phyloP scores from a whole-genome alignment of 2,888 invertebrate genomes.

The Epiblema foenella region DNA sequence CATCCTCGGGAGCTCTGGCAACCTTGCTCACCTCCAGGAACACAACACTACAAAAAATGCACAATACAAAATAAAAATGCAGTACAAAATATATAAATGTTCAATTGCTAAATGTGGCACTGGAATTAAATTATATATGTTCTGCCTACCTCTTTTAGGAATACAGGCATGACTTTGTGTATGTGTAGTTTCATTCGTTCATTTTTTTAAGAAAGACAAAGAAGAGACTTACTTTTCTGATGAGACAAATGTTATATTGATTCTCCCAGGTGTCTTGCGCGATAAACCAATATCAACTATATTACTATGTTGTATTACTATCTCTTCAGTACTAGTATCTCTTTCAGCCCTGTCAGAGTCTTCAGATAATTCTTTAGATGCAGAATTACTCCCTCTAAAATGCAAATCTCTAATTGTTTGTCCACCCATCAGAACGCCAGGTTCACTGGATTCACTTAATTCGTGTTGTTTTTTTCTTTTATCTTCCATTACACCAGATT shows the following conservation, averaged over 20 bases:
- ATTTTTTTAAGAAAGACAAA: no score
- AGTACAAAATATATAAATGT: no score
- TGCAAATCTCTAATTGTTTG: background rate
- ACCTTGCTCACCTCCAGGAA: no score
- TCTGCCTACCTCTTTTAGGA: no score
- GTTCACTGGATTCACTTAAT: background rate
- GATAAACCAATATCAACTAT: conserved; percentile 18
- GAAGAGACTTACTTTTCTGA: conserved; percentile 1
- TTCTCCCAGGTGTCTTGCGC: conserved; percentile 1
- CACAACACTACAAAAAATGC: no score
- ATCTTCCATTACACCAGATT: background rate
- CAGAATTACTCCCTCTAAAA: background rate
- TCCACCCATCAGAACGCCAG: background rate
- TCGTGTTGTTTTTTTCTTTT: background rate
- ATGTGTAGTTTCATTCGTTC: no score
- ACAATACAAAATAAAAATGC: no score
- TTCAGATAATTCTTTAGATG: background rate
- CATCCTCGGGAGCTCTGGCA: no score
- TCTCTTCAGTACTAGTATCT: background rate
- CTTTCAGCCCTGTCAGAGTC: background rate
- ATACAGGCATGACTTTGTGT: no score
- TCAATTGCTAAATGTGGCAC: no score
- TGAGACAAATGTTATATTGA: conserved; percentile 7
- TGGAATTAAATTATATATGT: no score
- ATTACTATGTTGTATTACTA: conserved; percentile 20